These are phyloP conservation scores for Neodiprion pinetum DNA, from an alignment of 1,140 invertebrate genomes.

Conservation along the genomic window DNA sequence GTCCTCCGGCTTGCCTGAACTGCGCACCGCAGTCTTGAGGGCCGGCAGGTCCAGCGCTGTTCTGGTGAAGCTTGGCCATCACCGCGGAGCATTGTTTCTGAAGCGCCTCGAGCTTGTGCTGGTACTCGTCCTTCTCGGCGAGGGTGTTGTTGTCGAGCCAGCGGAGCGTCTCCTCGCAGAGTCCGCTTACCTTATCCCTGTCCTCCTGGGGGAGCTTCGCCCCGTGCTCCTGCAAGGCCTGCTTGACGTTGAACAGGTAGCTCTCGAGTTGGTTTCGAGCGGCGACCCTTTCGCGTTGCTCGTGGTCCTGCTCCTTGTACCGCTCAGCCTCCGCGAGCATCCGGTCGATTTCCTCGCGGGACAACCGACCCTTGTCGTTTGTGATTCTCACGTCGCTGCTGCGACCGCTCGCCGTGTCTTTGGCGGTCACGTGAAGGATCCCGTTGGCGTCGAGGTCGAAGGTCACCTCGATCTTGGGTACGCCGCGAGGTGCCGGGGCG, in stretches of 20 bases:
- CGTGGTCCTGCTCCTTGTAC: slow-evolving; percentile 64
- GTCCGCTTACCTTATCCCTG: slow-evolving; percentile 33
- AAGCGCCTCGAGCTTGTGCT: slow-evolving; percentile 65
- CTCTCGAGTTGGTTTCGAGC: slow-evolving; percentile 75
- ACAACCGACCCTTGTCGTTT: slow-evolving; percentile 57
- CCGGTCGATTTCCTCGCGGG: slow-evolving; percentile 53
- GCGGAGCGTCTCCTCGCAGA: slow-evolving; percentile 54
- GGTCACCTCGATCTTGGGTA: slow-evolving; percentile 71
- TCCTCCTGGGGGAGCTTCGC: slow-evolving; percentile 39
- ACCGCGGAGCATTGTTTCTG: slow-evolving; percentile 62
- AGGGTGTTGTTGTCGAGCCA: slow-evolving; percentile 71
- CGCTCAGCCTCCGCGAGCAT: slow-evolving; percentile 71
- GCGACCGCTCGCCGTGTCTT: slow-evolving; percentile 62
- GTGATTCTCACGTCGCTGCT: slow-evolving; percentile 58
- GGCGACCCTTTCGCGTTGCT: slow-evolving; percentile 63
- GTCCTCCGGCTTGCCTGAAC: slow-evolving; percentile 31
- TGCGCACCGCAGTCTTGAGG: slow-evolving; percentile 51
- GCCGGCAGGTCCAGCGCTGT: slow-evolving; percentile 32
- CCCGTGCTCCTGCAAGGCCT: slow-evolving; percentile 43
- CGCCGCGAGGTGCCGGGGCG: slow-evolving; percentile 77
- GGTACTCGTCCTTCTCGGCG: slow-evolving; percentile 70
- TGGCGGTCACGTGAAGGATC: slow-evolving; percentile 68
- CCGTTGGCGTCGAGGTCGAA: slow-evolving; percentile 66
- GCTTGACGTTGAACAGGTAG: slow-evolving; percentile 73
- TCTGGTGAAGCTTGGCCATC: slow-evolving; percentile 61